Evolutionary conservation across 2,888 invertebrate species (phyloP).

Genomic region (Chrysotoxum bicinctum): DNA sequence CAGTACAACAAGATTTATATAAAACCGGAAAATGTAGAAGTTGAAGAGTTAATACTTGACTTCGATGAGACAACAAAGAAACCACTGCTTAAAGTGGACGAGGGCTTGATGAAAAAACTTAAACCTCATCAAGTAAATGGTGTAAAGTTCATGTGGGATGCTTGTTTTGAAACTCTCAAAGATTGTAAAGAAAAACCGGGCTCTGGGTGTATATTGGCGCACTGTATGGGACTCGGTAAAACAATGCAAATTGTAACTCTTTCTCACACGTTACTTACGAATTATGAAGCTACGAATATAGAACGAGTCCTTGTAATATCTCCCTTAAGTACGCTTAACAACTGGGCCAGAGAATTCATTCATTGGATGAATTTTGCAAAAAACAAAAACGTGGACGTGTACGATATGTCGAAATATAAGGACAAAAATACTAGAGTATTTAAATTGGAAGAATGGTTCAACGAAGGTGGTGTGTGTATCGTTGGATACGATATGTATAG

Average conservation of each 20-base stretch:
- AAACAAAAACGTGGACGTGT: constrained; percentile 88
- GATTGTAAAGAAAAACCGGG: constrained; percentile 85
- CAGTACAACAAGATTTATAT: constrained; percentile 92
- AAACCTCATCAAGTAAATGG: constrained; percentile 97
- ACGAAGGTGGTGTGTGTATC: constrained; percentile 93
- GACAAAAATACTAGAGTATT: constrained; percentile 89
- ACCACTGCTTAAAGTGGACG: constrained; percentile 90
- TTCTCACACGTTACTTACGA: constrained; percentile 90
- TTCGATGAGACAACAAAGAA: constrained; percentile 92
- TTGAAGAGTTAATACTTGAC: constrained; percentile 89
- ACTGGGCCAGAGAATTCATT: constrained; percentile 97
- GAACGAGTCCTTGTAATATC: constrained; percentile 93
- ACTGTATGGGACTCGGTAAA: constrained; percentile 95
- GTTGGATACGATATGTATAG: constrained; percentile 98
- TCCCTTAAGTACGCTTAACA: constrained; percentile 96
- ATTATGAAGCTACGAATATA: constrained; percentile 86
- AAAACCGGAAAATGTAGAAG: constrained; percentile 86
- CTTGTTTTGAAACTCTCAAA: constrained; percentile 93
- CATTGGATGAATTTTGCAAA: constrained; percentile 90
- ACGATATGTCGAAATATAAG: constrained; percentile 90
- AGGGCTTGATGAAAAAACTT: constrained; percentile 89
- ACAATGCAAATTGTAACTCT: constrained; percentile 96
- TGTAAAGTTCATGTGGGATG: constrained; percentile 97
- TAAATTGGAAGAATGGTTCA: constrained; percentile 90
- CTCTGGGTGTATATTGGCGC: constrained; percentile 96